phyloP scores from a whole-genome alignment of 2,113 vertebrate genomes.

The Suncus etruscus region DNA sequence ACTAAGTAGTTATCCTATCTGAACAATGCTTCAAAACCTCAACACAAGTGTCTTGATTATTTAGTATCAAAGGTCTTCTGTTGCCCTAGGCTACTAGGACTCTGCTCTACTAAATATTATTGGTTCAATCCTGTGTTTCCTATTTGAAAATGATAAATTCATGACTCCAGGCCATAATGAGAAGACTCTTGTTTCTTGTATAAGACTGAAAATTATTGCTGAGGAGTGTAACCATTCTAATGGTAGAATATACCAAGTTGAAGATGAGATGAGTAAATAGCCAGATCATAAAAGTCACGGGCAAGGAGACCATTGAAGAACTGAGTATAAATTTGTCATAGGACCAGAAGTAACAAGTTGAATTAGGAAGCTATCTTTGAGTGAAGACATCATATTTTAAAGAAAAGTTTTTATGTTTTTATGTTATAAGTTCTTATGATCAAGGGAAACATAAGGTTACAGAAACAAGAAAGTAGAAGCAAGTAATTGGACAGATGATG shows the following conservation, averaged over 20 bases:
- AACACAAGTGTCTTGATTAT: neutral
- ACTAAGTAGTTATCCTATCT: neutral
- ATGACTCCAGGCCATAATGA: neutral
- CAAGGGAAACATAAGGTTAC: too few species aligned
- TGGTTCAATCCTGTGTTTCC: neutral
- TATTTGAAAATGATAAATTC: slow-evolving; percentile 41
- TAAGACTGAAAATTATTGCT: neutral
- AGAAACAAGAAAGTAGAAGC: neutral
- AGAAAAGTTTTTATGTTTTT: neutral
- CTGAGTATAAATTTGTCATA: neutral
- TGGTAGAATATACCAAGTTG: neutral
- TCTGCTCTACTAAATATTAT: neutral
- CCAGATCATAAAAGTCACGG: neutral
- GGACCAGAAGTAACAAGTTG: neutral
- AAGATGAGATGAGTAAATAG: neutral
- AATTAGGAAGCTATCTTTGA: neutral
- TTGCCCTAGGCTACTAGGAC: neutral
- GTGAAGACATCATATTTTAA: neutral
- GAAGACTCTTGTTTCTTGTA: neutral
- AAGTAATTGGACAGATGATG: neutral
- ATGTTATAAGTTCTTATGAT: too few species aligned
- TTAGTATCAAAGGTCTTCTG: neutral
- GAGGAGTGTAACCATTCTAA: neutral
- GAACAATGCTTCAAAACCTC: neutral
- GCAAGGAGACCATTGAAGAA: neutral